Conservation (phyloP, 2,113 vertebrate genomes). For the Pseudorasbora parva region DNA sequence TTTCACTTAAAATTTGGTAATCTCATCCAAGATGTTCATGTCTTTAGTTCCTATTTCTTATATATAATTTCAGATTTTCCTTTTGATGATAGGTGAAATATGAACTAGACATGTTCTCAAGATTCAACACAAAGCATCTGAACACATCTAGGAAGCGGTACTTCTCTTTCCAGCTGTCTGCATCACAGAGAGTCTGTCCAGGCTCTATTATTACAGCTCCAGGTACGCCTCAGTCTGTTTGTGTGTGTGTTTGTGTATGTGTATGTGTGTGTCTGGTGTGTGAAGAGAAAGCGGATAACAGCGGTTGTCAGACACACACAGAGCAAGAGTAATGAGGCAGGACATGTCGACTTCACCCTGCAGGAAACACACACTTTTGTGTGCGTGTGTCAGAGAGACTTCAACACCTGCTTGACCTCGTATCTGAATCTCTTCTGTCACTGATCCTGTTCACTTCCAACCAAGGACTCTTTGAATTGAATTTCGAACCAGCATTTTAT, state of each 20-base stretch:
- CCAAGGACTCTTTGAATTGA: background rate
- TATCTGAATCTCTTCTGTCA: constrained; percentile 1
- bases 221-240: background rate
- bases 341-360: constrained; percentile 13
- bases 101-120: background rate
- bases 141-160: background rate
- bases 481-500: background rate
- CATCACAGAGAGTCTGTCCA: background rate
- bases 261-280: background rate
- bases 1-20: no score
- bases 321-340: constrained; percentile 35
- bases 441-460: background rate
- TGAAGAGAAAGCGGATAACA: background rate
- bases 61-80: background rate
- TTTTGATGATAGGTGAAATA: background rate
- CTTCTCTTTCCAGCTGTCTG: constrained; percentile 16
- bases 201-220: background rate
- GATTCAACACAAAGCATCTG: background rate
- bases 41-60: no score
- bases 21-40: no score
- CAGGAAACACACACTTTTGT: background rate
- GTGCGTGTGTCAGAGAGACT: background rate
- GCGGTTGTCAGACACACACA: constrained; percentile 30
- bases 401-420: constrained; percentile 19
- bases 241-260: background rate